Conservation (phyloP, 2,797 vertebrate genomes). For the Pangasius sanitwongsei region DNA sequence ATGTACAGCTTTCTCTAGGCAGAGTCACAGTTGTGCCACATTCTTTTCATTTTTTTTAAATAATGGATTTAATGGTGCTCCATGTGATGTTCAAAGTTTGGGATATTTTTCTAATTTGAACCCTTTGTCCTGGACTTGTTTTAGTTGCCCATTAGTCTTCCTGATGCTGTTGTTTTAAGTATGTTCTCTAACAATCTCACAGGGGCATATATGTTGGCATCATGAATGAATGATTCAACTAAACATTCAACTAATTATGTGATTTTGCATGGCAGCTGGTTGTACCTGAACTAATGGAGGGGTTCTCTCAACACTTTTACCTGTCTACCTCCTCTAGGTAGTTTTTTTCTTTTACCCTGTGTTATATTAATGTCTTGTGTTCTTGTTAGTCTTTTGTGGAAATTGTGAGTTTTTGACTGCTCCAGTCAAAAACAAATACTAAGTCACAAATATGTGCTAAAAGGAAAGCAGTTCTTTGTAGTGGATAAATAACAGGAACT, state of each 20-base stretch:
- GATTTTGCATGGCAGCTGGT: neutral
- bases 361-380: no score
- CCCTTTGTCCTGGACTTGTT: neutral
- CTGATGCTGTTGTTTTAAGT: neutral
- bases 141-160: neutral
- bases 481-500: neutral
- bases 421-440: neutral
- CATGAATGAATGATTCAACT: neutral
- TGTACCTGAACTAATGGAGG: neutral
- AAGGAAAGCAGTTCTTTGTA: neutral
- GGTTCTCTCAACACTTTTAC: neutral
- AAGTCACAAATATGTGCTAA: neutral
- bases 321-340: neutral
- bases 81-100: neutral
- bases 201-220: neutral
- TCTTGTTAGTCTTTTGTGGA: neutral
- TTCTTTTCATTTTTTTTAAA: neutral
- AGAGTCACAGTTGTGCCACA: neutral
- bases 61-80: neutral
- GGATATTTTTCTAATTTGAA: neutral
- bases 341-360: neutral
- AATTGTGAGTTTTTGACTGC: neutral
- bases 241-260: neutral
- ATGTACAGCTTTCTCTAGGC: neutral
- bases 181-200: neutral